Conservation (phyloP, 2,888 invertebrate species). For the Mythimna lalbum region DNA sequence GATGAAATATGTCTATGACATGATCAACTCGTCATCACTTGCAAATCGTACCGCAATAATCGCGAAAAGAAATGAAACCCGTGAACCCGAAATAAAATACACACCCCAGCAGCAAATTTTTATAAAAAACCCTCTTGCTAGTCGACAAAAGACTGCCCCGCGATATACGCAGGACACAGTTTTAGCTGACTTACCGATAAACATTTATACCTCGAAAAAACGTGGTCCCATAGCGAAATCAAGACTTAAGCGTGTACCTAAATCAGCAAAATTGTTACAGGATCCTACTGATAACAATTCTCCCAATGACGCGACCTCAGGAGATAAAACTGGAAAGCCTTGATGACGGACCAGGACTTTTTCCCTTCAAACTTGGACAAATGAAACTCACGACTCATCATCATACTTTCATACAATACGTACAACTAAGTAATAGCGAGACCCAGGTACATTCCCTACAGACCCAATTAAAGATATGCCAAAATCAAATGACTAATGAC, state of each 20-base stretch:
- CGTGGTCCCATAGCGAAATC: conserved; percentile 4
- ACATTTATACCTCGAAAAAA: background rate
- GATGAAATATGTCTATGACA: background rate
- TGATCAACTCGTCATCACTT: background rate
- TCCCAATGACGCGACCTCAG: background rate
- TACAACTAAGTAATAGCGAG: background rate
- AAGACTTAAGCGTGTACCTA: no score
- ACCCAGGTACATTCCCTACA: background rate
- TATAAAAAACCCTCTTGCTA: background rate
- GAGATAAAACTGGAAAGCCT: background rate
- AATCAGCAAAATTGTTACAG: conserved; percentile 1
- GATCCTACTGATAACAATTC: conserved; percentile 1
- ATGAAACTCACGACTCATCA: conserved; percentile 6
- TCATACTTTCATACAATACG: background rate
- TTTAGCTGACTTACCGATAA: no score
- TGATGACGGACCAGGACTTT: background rate
- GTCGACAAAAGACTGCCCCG: background rate
- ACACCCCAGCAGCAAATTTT: background rate
- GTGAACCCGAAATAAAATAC: background rate
- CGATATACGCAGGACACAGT: background rate
- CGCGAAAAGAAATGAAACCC: background rate
- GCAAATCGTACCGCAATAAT: background rate
- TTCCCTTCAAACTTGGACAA: background rate
- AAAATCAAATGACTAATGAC: background rate
- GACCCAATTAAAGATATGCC: background rate